Base-by-base conservation (phyloP, 2,797 vertebrate species). In the Ctenopoma multispine region DNA sequence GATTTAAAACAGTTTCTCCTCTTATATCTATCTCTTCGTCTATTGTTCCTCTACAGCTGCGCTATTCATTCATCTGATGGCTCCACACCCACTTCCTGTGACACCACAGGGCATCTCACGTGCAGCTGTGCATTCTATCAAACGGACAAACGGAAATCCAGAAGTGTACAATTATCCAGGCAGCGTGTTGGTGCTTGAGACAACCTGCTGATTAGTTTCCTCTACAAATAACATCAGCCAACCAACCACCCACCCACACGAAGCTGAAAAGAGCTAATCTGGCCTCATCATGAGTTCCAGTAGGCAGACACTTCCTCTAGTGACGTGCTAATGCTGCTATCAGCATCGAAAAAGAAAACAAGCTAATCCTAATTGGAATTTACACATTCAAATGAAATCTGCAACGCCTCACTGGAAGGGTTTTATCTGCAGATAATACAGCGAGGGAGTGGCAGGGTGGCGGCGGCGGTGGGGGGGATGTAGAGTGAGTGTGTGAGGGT, bases 291-390 rank as follows among this genome's bases (percentile, higher is more conserved):
- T 69, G 49, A 29, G 58, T 38, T 72, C 58, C 77, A 72, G 66
- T 38, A 75, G 63, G 40, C 57, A 38, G n/a, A 59, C 54, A n/a
- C 77, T 59, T 77, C 79, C 75, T 75, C 57, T 10, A 17, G 63
- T 29, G 34, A 38, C 58, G 40, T 31, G 70, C 81, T 82, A 49
- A 77, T 71, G 66, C 63, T 5, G 49, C 80, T 69, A 79, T 85
- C 78, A 73, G 73, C 18, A 17, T 36, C 44, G 15, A 41, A 56
- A 73, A 68, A 77, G 70, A 63, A 68, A 89, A 88, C 72, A 75
- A 77, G 65, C 51, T 85, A 82, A 84, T 87, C 85, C 77, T 80
- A 83, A 85, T 80, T 82, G 82, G 79, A 88, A 75, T 83, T 86
- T 81, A 76, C 53, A 69, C 63, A 76, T 81, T 81, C 41, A 74